Conservation (phyloP, 2,888 invertebrate species). For the Adelphocoris suturalis region DNA sequence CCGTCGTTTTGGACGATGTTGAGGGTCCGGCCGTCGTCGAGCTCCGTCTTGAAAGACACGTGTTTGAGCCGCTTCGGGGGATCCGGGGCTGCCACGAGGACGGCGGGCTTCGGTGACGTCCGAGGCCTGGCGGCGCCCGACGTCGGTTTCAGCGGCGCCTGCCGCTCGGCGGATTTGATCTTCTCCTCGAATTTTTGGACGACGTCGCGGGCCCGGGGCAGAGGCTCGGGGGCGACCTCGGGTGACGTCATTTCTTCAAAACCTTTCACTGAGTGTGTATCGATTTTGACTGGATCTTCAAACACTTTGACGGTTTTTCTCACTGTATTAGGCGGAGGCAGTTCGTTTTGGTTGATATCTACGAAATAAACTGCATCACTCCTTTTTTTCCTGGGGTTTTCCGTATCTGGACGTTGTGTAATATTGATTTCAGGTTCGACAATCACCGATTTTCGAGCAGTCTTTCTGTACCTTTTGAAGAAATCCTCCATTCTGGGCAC, state of each 20-base stretch:
- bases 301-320: slow-evolving; percentile 49
- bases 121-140: neutral
- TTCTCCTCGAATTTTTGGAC: slow-evolving; percentile 45
- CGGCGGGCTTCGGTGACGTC: neutral
- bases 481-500: slow-evolving; percentile 46
- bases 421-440: neutral
- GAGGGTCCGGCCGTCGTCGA: neutral
- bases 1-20: neutral
- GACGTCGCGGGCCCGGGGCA: slow-evolving; percentile 33
- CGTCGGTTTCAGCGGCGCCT: neutral
- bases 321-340: slow-evolving; percentile 56
- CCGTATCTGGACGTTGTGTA: neutral
- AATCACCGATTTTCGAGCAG: neutral
- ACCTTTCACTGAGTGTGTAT: neutral
- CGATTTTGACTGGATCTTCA: slow-evolving; percentile 3
- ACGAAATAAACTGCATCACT: slow-evolving; percentile 31
- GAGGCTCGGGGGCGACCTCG: neutral
- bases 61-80: neutral
- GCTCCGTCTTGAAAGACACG: slow-evolving; percentile 9
- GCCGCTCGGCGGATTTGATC: neutral
- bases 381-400: neutral
- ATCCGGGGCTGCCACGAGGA: neutral
- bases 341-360: slow-evolving; percentile 58
- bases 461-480: slow-evolving; percentile 52
- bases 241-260: neutral